Conservation (phyloP, 2,888 invertebrate species). For the Dendrolimus pini region DNA sequence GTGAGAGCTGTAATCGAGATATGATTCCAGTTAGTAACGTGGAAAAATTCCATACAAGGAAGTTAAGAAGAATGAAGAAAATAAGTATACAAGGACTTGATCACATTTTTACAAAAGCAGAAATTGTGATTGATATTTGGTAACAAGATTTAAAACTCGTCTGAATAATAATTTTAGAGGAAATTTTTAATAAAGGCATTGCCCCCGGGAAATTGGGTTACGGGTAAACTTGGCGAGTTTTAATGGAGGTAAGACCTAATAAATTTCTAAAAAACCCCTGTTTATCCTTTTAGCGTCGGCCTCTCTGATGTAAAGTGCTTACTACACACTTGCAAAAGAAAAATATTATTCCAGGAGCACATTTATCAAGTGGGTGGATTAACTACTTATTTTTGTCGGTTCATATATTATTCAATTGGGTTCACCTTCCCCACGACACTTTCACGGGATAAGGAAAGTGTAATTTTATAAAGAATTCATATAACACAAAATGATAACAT, state of each 20-base stretch:
- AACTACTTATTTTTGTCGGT: constrained; percentile 20
- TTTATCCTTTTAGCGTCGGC: constrained; percentile 7
- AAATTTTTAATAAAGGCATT: constrained; percentile 14
- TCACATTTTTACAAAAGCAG: no score
- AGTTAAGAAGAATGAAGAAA: no score
- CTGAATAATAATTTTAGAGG: neutral
- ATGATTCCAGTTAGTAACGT: no score
- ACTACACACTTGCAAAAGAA: constrained; percentile 4
- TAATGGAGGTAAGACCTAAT: constrained; percentile 14
- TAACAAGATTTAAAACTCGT: neutral
- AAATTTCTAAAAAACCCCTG: constrained; percentile 13
- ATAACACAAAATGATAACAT: constrained; percentile 1
- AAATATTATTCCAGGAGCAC: constrained; percentile 5
- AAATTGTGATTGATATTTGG: no score
- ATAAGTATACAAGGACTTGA: no score
- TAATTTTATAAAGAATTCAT: constrained; percentile 3
- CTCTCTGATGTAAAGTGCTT: neutral
- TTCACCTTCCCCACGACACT: constrained; percentile 15
- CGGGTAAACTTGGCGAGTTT: constrained; percentile 8
- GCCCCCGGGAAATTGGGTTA: constrained; percentile 1
- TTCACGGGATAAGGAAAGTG: constrained; percentile 4
- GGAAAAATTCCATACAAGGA: no score
- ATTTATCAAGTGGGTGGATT: constrained; percentile 16
- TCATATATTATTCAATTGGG: constrained; percentile 23
- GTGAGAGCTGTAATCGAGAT: no score